phyloP scores from a whole-genome alignment of 2,888 invertebrate genomes.

The Pharmacophagus antenor region DNA sequence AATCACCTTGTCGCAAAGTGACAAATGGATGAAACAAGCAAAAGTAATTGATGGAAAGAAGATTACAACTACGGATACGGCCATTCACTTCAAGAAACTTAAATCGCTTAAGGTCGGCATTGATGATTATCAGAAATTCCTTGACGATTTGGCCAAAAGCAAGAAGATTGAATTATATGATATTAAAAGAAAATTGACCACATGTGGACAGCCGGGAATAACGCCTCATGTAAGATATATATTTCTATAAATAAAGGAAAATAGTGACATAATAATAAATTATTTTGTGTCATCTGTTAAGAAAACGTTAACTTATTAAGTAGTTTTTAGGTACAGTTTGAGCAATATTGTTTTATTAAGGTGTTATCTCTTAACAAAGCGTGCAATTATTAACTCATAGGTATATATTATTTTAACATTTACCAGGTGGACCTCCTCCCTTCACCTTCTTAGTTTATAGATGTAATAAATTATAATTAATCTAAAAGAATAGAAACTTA shows the following conservation, averaged over 20 bases:
- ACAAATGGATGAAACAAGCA: constrained; percentile 97
- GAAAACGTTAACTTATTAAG: too few relatives aligned
- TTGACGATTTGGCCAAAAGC: constrained; percentile 91
- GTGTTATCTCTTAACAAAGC: too few relatives aligned
- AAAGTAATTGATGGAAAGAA: constrained; percentile 89
- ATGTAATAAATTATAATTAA: too few relatives aligned
- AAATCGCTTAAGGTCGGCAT: constrained; percentile 89
- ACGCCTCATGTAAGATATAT: constrained; percentile 59
- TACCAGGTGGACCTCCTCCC: too few relatives aligned
- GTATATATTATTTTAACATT: too few relatives aligned
- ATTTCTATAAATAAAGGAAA: neutral
- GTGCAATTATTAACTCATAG: too few relatives aligned
- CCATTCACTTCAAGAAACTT: constrained; percentile 93
- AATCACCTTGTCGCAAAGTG: constrained; percentile 93
- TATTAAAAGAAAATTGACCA: constrained; percentile 89
- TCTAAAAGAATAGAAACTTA: too few relatives aligned
- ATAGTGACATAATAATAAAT: too few relatives aligned
- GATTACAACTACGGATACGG: constrained; percentile 94
- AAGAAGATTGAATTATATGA: constrained; percentile 90
- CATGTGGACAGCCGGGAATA: constrained; percentile 89
- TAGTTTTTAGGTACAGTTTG: too few relatives aligned
- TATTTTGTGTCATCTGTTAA: too few relatives aligned
- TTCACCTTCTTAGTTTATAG: too few relatives aligned
- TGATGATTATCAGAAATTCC: constrained; percentile 90
- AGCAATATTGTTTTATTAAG: too few relatives aligned